phyloP scores from a whole-genome alignment of 1,140 invertebrate genomes.

The fruit fly (Drosophila melanogaster) region DNA sequence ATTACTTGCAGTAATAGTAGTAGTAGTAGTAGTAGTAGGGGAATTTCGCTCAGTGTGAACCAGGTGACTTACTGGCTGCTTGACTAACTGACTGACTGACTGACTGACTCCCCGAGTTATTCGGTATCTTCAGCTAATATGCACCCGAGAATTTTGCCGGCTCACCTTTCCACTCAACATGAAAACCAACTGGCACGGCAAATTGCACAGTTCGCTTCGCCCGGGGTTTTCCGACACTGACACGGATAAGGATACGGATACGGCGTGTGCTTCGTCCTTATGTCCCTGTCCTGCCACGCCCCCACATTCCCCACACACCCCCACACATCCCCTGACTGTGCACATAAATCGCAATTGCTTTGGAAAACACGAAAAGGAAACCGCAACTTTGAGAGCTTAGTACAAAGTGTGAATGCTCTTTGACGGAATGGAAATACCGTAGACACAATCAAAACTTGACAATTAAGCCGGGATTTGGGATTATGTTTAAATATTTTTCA shows the following conservation, averaged over 20 bases:
- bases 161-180: slow-evolving; percentile 3
- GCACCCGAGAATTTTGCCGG: slow-evolving; percentile 32
- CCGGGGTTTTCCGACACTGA: slow-evolving; percentile 19
- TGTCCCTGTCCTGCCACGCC: background rate
- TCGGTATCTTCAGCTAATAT: slow-evolving; percentile 47
- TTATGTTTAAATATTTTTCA: background rate
- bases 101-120: slow-evolving; percentile 12
- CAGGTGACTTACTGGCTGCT: slow-evolving; percentile 3
- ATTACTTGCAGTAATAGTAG: too few species aligned
- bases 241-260: slow-evolving; percentile 10
- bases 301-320: background rate
- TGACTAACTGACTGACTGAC: slow-evolving; percentile 6
- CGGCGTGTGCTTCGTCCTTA: background rate
- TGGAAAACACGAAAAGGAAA: slow-evolving; percentile 8
- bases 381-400: background rate
- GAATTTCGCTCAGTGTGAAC: slow-evolving; percentile 14
- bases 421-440: background rate
- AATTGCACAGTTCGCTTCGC: slow-evolving; percentile 39
- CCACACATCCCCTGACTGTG: background rate
- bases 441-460: background rate
- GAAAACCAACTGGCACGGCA: slow-evolving; percentile 27
- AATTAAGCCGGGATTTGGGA: background rate
- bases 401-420: slow-evolving; percentile 11
- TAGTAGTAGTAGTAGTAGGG: too few species aligned
- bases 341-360: slow-evolving; percentile 57